Percentiles rank a stretch among this genome's conserved stretches.
Conservation (phyloP, 2,113 vertebrate species). For the Peucedramus taeniatus region DNA sequence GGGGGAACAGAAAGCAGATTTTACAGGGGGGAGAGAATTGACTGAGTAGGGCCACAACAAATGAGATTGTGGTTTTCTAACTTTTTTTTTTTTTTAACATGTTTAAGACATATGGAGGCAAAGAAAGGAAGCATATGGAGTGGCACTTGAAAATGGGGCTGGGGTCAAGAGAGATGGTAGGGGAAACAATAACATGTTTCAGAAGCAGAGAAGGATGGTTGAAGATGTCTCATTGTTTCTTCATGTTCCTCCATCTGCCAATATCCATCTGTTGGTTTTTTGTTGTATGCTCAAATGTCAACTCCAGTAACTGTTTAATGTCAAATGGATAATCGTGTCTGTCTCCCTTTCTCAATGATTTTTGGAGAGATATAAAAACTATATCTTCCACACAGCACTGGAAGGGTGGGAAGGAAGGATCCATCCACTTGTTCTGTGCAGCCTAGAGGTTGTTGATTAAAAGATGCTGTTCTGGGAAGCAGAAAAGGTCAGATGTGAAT, state of each 20-base stretch:
- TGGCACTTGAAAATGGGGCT: slow-evolving; percentile 11
- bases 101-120: slow-evolving; percentile 40
- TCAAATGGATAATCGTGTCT: slow-evolving; percentile 35
- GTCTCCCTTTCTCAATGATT: slow-evolving; percentile 9
- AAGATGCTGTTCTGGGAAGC: slow-evolving; percentile 50
- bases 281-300: slow-evolving; percentile 56
- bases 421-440: not conserved
- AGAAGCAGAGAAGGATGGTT: slow-evolving; percentile 13
- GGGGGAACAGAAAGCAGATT: not conserved
- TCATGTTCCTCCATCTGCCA: slow-evolving; percentile 55
- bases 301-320: slow-evolving; percentile 45
- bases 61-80: not conserved
- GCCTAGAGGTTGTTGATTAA: not conserved
- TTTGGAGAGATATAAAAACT: not conserved
- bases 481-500: slow-evolving; percentile 55
- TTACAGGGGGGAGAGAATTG: not conserved
- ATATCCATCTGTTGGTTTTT: slow-evolving; percentile 64
- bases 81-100: not conserved
- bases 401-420: not conserved
- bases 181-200: slow-evolving; percentile 60
- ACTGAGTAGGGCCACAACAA: not conserved
- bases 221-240: slow-evolving; percentile 63
- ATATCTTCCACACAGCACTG: not conserved
- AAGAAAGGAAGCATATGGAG: slow-evolving; percentile 57
- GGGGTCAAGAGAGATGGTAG: slow-evolving; percentile 46